Conservation (phyloP, 2,888 invertebrate genomes). For the Hyles lineata region DNA sequence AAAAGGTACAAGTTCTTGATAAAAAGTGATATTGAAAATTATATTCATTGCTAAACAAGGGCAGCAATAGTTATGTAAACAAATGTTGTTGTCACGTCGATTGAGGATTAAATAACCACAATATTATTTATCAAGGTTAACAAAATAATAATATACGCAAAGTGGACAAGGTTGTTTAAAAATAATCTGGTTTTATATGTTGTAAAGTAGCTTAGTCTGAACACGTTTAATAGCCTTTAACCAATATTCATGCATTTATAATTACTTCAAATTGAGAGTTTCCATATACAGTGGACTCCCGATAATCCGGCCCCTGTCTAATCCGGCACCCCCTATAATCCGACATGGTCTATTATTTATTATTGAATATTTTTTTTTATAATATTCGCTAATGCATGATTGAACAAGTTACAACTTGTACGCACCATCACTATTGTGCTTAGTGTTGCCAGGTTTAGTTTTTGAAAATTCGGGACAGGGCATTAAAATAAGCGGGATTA, state of each 20-base stretch:
- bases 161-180: conserved; percentile 11
- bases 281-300: too few relatives aligned
- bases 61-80: conserved; percentile 25
- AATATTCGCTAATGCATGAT: too few relatives aligned
- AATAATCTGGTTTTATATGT: conserved; percentile 7
- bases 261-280: neutral
- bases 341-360: too few relatives aligned
- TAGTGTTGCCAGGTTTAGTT: too few relatives aligned
- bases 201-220: neutral
- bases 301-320: too few relatives aligned
- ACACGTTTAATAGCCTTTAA: neutral
- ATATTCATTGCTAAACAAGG: conserved; percentile 11
- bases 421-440: too few relatives aligned
- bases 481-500: too few relatives aligned
- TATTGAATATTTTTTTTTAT: too few relatives aligned
- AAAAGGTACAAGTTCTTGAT: neutral
- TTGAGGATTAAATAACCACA: conserved; percentile 22
- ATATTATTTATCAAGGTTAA: conserved; percentile 26
- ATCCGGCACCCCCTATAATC: too few relatives aligned
- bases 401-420: too few relatives aligned
- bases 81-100: conserved; percentile 10
- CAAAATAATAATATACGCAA: conserved; percentile 23
- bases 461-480: too few relatives aligned
- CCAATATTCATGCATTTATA: neutral
- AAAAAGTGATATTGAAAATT: conserved; percentile 11